Percentiles rank a stretch among this genome's conserved stretches.
These are phyloP conservation scores for Cabera pusaria DNA, from an alignment of 2,888 invertebrate genomes.

Conservation along the genomic window DNA sequence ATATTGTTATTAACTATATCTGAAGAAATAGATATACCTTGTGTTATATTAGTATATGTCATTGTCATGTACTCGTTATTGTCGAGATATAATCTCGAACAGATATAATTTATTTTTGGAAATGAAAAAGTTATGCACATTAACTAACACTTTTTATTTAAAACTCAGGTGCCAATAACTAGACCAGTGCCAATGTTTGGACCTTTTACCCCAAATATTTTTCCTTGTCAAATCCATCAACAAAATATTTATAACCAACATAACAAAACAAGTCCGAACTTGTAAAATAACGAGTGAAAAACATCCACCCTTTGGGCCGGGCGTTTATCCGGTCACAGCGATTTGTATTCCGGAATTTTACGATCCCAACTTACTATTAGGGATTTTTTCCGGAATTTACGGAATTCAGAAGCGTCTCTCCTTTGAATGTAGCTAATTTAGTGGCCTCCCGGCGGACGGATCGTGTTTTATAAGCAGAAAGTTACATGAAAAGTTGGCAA, in stretches of 20 bases:
- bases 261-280: slow-evolving; percentile 26
- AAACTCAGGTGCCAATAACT: too few relatives aligned
- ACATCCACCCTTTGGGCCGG: slow-evolving; percentile 25
- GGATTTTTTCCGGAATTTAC: slow-evolving; percentile 33
- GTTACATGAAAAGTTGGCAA: slow-evolving; percentile 40
- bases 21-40: slow-evolving; percentile 1
- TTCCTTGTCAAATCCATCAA: slow-evolving; percentile 22
- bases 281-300: slow-evolving; percentile 29
- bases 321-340: slow-evolving; percentile 33
- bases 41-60: too few relatives aligned
- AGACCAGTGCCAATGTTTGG: too few relatives aligned
- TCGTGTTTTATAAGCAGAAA: slow-evolving; percentile 46
- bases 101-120: too few relatives aligned
- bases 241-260: slow-evolving; percentile 26
- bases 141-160: too few relatives aligned
- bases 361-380: slow-evolving; percentile 34
- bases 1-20: slow-evolving; percentile 3
- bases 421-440: slow-evolving; percentile 67
- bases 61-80: too few relatives aligned
- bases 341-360: slow-evolving; percentile 37
- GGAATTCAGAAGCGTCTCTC: slow-evolving; percentile 40
- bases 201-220: too few relatives aligned
- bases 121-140: too few relatives aligned
- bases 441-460: slow-evolving; percentile 37
- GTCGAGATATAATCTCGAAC: too few relatives aligned